phyloP scores from a whole-genome alignment of 1,140 invertebrate species.

The Habropoda laboriosa region DNA sequence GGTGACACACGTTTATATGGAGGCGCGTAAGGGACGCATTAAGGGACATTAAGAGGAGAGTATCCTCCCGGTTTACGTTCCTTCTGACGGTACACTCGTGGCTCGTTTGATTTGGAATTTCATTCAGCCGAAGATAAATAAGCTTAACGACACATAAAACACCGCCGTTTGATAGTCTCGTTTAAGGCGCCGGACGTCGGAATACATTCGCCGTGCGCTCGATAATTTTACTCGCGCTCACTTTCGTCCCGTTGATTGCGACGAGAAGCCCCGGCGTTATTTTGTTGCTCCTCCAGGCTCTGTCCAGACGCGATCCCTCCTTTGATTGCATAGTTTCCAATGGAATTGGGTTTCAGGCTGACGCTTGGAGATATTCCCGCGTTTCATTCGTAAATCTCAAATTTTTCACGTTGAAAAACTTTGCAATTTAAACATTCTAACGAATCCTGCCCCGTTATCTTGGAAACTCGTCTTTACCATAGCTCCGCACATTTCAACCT shows the following conservation, averaged over 20 bases:
- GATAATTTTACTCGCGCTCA: slow-evolving; percentile 10
- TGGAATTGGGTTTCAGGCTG: too few species aligned
- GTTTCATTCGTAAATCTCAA: too few species aligned
- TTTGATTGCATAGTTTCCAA: background rate
- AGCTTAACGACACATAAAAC: slow-evolving; percentile 10
- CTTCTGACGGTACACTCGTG: background rate
- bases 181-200: background rate
- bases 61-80: background rate
- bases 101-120: slow-evolving; percentile 24
- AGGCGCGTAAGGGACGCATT: background rate
- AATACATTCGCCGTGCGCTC: background rate
- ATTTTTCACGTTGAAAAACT: too few species aligned
- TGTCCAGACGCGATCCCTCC: background rate
- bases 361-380: too few species aligned
- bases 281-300: too few species aligned
- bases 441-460: too few species aligned
- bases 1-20: background rate
- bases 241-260: background rate
- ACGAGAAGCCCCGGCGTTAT: background rate
- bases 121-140: background rate
- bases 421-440: too few species aligned
- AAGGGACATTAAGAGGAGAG: background rate
- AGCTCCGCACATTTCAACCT: too few species aligned
- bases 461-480: too few species aligned
- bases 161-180: slow-evolving; percentile 3